Evolutionary conservation across 2,113 vertebrate species (phyloP), one percentile per base, ranked within the genome.

Genomic region (Cromileptes altivelis): DNA sequence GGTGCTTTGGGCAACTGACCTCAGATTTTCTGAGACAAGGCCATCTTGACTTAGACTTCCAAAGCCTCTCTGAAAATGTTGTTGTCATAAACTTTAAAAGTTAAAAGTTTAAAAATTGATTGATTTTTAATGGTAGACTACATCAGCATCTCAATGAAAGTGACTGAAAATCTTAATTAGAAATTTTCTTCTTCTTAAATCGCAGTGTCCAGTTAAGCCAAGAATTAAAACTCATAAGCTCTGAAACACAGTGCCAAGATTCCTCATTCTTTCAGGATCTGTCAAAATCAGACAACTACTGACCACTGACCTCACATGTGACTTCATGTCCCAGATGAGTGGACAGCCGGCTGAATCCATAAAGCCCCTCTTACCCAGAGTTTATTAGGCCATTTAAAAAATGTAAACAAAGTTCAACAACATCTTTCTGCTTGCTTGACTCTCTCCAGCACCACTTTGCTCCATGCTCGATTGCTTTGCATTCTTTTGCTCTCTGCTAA

Each of bases 401-500:
- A 74, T 50, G 17, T 19, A 57, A 77, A 60, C 50, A 15, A 62
- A 57, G 4, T 33, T 70, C 15, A 50, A 7, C 56, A 63, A 19
- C 25, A 68, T 70, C 3, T 70, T 81, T 75, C 50, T 73, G 58
- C 81, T 71, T 65, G 52, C 75, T 70, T 83, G 55, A 71, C 56
- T 73, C 50, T 42, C 15, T 62, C 27, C 75, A 42, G 57, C 47
- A 75, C 37, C 30, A 23, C 37, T 70, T 25, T 67, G 49, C n/a
- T 75, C 14, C 53, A 80, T 45, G 56, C 17, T 78, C 69, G 37
- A 37, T 49, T 84, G 68, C 57, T 84, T n/a, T 73, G 60, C 30
- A 75, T 58, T 62, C 53, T 65, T 55, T 84, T 69, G 64, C 73
- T 70, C 50, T 81, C 70, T 50, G 60, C 83, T 76, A 47, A 79